phyloP scores from a whole-genome alignment of 2,113 vertebrate genomes.

The Opisthocomus hoazin region DNA sequence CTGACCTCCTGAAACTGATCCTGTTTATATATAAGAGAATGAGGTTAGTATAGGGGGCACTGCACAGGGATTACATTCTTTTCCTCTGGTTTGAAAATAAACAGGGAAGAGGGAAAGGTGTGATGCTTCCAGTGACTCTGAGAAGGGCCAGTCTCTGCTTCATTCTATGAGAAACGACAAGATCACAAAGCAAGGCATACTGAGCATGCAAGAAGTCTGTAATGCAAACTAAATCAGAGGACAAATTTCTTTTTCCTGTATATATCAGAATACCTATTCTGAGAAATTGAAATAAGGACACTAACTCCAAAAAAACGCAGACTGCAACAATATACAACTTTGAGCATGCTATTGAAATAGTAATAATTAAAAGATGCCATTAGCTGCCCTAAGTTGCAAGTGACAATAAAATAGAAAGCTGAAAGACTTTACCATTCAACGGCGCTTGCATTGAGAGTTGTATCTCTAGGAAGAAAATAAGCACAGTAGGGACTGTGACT shows the following conservation, averaged over 20 bases:
- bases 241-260: not conserved
- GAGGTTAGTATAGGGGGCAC: not conserved
- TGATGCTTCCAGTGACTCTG: not conserved
- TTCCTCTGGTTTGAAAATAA: not conserved
- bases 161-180: not conserved
- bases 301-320: not conserved
- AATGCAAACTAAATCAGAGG: not conserved
- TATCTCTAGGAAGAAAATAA: constrained; percentile 43
- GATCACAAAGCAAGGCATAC: not conserved
- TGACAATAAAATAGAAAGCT: not conserved
- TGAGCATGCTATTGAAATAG: not conserved
- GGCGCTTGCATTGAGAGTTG: constrained; percentile 40
- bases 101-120: not conserved
- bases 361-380: not conserved
- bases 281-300: not conserved
- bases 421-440: constrained; percentile 68
- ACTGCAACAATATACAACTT: not conserved
- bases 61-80: not conserved
- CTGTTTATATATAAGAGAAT: not conserved
- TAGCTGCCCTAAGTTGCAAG: not conserved
- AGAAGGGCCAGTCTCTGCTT: not conserved
- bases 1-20: not conserved
- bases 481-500: not conserved
- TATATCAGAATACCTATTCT: not conserved
- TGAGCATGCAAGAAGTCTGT: not conserved